Base-by-base conservation (phyloP, 2,888 invertebrate genomes). In the Unio pictorum region DNA sequence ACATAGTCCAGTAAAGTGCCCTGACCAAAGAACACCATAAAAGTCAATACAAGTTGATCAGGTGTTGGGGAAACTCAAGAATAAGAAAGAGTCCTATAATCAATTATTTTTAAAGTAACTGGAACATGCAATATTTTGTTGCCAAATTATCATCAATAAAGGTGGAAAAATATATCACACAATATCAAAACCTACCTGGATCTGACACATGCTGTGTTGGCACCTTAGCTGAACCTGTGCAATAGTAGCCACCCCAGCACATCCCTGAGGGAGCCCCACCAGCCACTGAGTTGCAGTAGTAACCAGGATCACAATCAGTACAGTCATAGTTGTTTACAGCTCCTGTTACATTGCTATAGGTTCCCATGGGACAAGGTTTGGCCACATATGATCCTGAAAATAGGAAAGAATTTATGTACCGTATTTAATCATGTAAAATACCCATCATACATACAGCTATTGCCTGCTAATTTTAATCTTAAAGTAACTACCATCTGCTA, bases 301-400 rank as follows among this genome's bases (percentile, higher is more conserved):
- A 86, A 1, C 87, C 87, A 1, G 80, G 75, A 66, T 86, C 86
- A 78, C 87, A 88, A 26, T 81, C 81, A 4, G 78, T 79, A 71
- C 87, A 88, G 69, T 87, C 87, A 28, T 86, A 84, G 57, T 85
- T 80, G 75, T 86, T 86, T 18, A 86, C 83, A n/a, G 88, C 87
- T 18, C 88, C 88, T 1, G 86, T 81, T 20, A 81, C 83, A 69
- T 89, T 88, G 70, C 87, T 88, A 80, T 89, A 89, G 8, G 89
- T 89, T n/a, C 89, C 89, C 58, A 79, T 66, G 2, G 88, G 88
- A 73, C 89, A 89, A 0, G 86, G 85, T 15, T 72, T 77, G 4
- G 87, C 86, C 11, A 76, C 83, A 66, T 70, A 87, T 0, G 87
- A 86, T 18, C 88, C 89, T 87, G 75, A 8, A 64, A 64, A 72